Conservation (phyloP, 2,888 invertebrate species). For the Cantharis flavilabris region DNA sequence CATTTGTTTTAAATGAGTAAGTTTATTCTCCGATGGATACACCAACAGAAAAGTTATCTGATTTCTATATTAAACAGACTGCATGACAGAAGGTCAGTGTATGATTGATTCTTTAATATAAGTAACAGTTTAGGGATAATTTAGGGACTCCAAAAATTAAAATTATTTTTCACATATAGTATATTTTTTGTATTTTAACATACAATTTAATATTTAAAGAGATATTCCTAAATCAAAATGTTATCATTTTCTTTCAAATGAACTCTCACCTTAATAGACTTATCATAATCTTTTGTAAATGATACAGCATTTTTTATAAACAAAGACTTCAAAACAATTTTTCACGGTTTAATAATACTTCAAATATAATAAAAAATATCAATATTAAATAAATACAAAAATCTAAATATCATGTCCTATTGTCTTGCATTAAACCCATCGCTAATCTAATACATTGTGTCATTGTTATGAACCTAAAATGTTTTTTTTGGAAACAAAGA, state of each 20-base stretch:
- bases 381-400: background rate
- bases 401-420: background rate
- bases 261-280: background rate
- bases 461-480: no score
- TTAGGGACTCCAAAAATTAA: no score
- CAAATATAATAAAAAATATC: background rate
- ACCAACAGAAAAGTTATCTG: no score
- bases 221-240: background rate
- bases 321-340: background rate
- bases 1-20: no score
- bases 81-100: background rate
- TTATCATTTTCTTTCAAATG: background rate
- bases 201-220: background rate
- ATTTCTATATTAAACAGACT: background rate
- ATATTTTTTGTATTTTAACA: background rate
- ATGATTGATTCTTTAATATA: no score
- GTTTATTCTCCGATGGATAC: no score
- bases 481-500: no score
- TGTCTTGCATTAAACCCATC: background rate
- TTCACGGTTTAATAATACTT: background rate
- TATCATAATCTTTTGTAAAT: background rate
- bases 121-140: no score
- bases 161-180: background rate
- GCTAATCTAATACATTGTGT: no score
- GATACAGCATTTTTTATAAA: background rate